These are phyloP conservation scores for Caenorhabditis sp. DNA, from an alignment of 2,888 invertebrate genomes.

Conservation along the genomic window DNA sequence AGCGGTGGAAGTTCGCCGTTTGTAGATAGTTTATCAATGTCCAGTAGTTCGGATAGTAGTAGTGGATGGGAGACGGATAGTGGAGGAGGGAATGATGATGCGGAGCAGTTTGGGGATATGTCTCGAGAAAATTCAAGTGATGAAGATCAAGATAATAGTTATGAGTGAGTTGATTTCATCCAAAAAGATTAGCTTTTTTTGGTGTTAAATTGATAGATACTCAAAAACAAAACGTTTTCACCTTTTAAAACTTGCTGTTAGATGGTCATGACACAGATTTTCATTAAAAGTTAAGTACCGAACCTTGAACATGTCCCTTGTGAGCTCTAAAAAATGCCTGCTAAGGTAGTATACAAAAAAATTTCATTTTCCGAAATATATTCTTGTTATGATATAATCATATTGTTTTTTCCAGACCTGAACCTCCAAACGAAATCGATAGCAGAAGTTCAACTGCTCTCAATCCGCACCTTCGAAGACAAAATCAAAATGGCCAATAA, in stretches of 20 bases:
- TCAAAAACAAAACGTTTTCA: no score
- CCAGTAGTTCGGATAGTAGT: background rate
- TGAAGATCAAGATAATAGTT: background rate
- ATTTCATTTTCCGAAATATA: background rate
- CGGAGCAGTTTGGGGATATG: background rate
- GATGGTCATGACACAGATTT: no score
- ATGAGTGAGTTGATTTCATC: conserved; percentile 1
- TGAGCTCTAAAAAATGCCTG: no score
- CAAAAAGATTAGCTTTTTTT: background rate
- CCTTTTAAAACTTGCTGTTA: no score
- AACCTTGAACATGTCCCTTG: no score
- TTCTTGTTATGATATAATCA: background rate
- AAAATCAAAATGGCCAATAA: conserved; percentile 6
- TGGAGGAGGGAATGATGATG: background rate
- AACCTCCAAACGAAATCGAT: conserved; percentile 3
- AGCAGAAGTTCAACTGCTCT: conserved; percentile 24
- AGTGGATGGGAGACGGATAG: background rate
- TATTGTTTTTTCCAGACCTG: background rate
- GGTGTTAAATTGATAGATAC: no score
- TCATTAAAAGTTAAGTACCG: no score
- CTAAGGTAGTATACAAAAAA: no score
- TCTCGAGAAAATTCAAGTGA: background rate
- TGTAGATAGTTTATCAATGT: background rate
- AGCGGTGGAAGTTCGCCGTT: conserved; percentile 18
- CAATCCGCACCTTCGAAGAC: conserved; percentile 28